phyloP scores from a whole-genome alignment of 1,140 invertebrate genomes.

The Elymnias hypermnestra region DNA sequence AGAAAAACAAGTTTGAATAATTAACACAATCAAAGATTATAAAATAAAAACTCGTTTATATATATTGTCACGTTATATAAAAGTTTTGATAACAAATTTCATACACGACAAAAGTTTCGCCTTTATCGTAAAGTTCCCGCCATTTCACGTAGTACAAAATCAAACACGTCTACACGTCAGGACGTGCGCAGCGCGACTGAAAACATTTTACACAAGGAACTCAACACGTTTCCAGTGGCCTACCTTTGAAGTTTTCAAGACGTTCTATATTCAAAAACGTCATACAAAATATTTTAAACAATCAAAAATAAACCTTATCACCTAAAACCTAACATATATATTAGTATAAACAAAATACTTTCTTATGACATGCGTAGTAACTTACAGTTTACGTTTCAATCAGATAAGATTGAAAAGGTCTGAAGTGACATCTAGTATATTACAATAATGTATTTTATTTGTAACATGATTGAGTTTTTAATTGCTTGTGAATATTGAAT shows the following conservation, averaged over 20 bases:
- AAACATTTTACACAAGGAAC: constrained; percentile 45
- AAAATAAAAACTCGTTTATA: background rate
- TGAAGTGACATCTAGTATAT: constrained; percentile 5
- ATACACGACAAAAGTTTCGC: constrained; percentile 36
- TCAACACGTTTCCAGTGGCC: constrained; percentile 57
- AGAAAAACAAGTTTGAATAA: no score
- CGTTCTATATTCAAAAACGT: constrained; percentile 16
- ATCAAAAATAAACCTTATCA: constrained; percentile 12
- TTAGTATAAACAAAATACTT: background rate
- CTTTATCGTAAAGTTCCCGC: constrained; percentile 61
- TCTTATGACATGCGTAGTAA: constrained; percentile 18
- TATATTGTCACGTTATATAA: background rate
- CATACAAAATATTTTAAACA: constrained; percentile 8
- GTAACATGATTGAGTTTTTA: background rate
- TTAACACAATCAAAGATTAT: no score
- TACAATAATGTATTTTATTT: constrained; percentile 22
- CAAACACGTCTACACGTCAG: constrained; percentile 37
- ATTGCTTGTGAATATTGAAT: constrained; percentile 12
- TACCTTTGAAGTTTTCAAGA: constrained; percentile 66
- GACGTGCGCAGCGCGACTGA: constrained; percentile 63
- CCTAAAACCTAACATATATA: background rate
- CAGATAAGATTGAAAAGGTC: constrained; percentile 12
- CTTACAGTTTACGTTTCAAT: constrained; percentile 15
- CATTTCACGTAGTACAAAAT: constrained; percentile 33
- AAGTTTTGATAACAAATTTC: constrained; percentile 7